A percentile compares a stretch with the other conserved stretches of the same genome.
These are phyloP conservation scores for Isotomurus palustris DNA, from an alignment of 2,888 invertebrate species.

Conservation along the genomic window DNA sequence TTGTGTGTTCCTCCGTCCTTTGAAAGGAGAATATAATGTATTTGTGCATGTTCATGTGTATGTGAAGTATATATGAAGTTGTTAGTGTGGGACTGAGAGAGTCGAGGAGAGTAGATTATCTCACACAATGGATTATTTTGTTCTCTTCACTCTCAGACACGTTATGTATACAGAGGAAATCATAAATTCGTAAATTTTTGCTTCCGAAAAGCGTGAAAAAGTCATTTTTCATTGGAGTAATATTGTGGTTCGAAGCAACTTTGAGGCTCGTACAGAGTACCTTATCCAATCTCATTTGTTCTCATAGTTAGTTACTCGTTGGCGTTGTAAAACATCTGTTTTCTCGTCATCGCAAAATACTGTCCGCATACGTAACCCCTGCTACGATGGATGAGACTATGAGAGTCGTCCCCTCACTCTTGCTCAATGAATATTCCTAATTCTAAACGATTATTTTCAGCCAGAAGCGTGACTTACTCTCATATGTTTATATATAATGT, in stretches of 20 bases:
- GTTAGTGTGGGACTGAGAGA: neutral
- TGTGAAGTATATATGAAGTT: neutral
- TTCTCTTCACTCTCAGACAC: too few relatives aligned
- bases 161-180: slow-evolving; percentile 40
- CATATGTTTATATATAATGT: too few relatives aligned
- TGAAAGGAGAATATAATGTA: slow-evolving; percentile 17
- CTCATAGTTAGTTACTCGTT: neutral
- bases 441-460: too few relatives aligned
- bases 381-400: too few relatives aligned
- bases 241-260: slow-evolving; percentile 11
- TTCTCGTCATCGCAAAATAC: neutral
- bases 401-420: too few relatives aligned
- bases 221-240: slow-evolving; percentile 46
- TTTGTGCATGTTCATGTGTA: neutral
- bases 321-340: slow-evolving; percentile 1
- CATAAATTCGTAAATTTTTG: slow-evolving; percentile 46
- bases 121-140: too few relatives aligned
- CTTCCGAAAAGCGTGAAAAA: slow-evolving; percentile 47
- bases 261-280: neutral
- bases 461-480: too few relatives aligned
- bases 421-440: too few relatives aligned
- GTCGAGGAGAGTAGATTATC: too few relatives aligned
- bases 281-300: neutral
- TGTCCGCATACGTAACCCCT: too few relatives aligned
- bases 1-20: slow-evolving; percentile 12